These are phyloP conservation scores for Drosophila mojavensis DNA, from an alignment of 1,140 invertebrate genomes.

Conservation along the genomic window DNA sequence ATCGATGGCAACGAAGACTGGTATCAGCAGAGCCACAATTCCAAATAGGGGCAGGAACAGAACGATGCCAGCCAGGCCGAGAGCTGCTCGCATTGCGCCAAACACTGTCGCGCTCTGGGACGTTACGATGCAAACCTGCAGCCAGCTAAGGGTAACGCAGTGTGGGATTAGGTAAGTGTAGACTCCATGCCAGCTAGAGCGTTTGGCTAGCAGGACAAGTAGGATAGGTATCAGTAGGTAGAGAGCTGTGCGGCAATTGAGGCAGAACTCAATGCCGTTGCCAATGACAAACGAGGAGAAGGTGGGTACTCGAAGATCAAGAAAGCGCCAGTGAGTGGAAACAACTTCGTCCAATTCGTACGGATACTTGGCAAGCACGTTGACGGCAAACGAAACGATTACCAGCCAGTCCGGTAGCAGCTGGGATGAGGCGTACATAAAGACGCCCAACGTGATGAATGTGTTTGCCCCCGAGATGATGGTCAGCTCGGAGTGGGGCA, in stretches of 20 bases:
- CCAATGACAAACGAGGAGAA: constrained; percentile 92
- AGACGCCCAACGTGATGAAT: constrained; percentile 90
- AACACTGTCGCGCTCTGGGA: constrained; percentile 92
- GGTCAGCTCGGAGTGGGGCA: constrained; percentile 92
- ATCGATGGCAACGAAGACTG: constrained; percentile 89
- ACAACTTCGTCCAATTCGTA: constrained; percentile 93
- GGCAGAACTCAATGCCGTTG: constrained; percentile 93
- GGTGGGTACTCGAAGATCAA: constrained; percentile 91
- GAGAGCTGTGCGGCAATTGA: constrained; percentile 91
- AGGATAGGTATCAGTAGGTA: constrained; percentile 91
- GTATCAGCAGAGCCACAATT: constrained; percentile 89
- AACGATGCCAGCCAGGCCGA: constrained; percentile 91
- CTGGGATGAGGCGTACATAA: constrained; percentile 86
- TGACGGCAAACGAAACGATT: constrained; percentile 91
- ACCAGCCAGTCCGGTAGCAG: constrained; percentile 88
- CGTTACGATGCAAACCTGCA: constrained; percentile 91
- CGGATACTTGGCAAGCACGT: constrained; percentile 93
- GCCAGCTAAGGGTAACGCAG: constrained; percentile 93
- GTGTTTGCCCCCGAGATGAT: constrained; percentile 89
- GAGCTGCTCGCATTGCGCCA: constrained; percentile 89
- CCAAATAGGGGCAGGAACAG: constrained; percentile 91
- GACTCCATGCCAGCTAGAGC: constrained; percentile 90
- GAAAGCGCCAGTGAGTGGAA: constrained; percentile 90
- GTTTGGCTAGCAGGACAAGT: constrained; percentile 89
- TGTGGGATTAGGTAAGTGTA: constrained; percentile 92